Conservation (phyloP, 2,113 vertebrate genomes). For the Amazona guildingii region DNA sequence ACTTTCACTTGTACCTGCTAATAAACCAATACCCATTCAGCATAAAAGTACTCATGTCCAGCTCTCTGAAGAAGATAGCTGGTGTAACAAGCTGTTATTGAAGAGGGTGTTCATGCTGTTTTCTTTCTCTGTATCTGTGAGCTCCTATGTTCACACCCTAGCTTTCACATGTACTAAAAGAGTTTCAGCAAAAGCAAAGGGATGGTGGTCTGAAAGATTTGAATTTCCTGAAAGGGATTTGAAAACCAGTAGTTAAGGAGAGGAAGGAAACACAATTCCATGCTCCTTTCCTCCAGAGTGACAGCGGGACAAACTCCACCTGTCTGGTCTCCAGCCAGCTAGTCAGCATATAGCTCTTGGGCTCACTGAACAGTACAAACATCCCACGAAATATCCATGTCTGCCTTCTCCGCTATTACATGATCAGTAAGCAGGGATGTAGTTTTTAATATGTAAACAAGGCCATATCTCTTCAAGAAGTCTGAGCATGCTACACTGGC, state of each 20-base stretch:
- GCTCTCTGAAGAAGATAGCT: not conserved
- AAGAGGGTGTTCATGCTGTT: not conserved
- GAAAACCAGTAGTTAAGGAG: not conserved
- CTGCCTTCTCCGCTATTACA: not conserved
- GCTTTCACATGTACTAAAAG: not conserved
- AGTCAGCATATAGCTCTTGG: not conserved
- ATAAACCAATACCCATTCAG: not conserved
- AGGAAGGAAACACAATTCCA: not conserved
- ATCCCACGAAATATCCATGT: not conserved
- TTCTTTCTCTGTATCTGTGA: not conserved
- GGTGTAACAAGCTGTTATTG: not conserved
- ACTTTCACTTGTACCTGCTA: constrained; percentile 86
- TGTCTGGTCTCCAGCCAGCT: not conserved
- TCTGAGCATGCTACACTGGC: no score
- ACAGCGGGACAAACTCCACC: not conserved
- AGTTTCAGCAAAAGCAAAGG: not conserved
- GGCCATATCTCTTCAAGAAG: not conserved
- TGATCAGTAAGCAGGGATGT: not conserved
- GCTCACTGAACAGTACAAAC: not conserved
- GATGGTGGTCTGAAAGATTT: not conserved
- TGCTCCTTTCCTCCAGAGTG: not conserved
- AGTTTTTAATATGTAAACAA: not conserved
- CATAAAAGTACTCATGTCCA: not conserved
- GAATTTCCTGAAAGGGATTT: not conserved
- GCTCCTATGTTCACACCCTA: not conserved